Evolutionary conservation across 1,140 invertebrate species (phyloP), one percentile per base, ranked within the genome.

Genomic region (Zaprionus ornatus): DNA sequence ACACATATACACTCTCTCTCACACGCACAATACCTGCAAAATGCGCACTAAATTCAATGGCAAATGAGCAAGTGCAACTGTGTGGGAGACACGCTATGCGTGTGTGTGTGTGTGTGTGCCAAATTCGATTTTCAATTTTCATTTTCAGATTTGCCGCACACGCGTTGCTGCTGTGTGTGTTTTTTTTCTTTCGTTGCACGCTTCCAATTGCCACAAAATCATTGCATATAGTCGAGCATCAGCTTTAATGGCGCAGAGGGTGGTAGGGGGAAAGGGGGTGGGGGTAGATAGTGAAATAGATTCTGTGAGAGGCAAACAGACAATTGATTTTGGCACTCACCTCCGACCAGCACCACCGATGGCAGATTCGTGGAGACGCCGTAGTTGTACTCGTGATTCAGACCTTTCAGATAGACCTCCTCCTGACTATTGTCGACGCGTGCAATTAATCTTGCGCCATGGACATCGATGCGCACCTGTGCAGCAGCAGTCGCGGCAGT

Each of bases 341-440:
- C 97, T 95, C 97, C 97, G 91, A 98, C 96, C 65, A 98, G 94
- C 74, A 98, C 97, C 25, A 97, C 96, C 3, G 97, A 98, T 37
- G 96, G 96, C 37, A 97, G 94, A 92, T 97, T 97, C 75, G 96
- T 95, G 29, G 96, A 95, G 13, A 97, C 96, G 25, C 96, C 96
- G 91, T 98, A 98, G 93, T 96, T 97, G 42, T 95, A 95, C 84
- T 96, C 95, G 82, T 96, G 95, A 92, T 96, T 95, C 50, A 98
- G 93, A 70, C 97, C 96, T 93, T 96, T 95, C 65, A 97, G 93
- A 91, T 95, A 95, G 1, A 96, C 96, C 93, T 97, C 96, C 74
- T 95, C 95, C 84, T 95, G 95, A 67, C 95, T 94, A 79, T 96
- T 95, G 92, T 98, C 97, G n/a, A 98, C 96, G 82, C 95, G 95